phyloP scores from a whole-genome alignment of 2,888 invertebrate genomes.

The Nysson spinosus region DNA sequence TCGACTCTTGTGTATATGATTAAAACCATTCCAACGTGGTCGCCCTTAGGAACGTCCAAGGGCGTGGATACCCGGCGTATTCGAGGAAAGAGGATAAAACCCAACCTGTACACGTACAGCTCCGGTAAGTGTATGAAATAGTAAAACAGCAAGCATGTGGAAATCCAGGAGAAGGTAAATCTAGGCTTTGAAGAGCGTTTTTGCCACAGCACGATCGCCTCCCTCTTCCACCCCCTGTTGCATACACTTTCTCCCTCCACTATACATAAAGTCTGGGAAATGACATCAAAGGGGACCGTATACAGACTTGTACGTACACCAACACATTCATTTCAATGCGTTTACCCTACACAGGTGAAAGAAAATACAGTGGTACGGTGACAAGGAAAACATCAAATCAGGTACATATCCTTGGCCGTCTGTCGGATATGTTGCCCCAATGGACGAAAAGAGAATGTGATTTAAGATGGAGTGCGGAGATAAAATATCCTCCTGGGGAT shows the following conservation, averaged over 20 bases:
- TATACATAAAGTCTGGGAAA: constrained; percentile 38
- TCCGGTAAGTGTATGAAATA: constrained; percentile 39
- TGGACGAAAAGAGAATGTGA: neutral
- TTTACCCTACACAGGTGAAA: neutral
- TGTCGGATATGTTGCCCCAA: constrained; percentile 27
- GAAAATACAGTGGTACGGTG: neutral
- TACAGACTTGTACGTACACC: neutral
- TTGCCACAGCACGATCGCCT: constrained; percentile 8
- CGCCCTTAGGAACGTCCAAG: constrained; percentile 9
- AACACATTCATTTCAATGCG: neutral
- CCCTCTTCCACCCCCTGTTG: neutral
- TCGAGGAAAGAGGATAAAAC: too few relatives aligned
- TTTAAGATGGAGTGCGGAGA: neutral
- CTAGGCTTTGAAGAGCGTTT: constrained; percentile 54
- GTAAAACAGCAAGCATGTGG: constrained; percentile 43
- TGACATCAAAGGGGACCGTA: constrained; percentile 52
- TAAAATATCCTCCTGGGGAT: neutral
- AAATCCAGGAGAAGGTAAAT: constrained; percentile 40
- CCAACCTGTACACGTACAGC: constrained; percentile 4
- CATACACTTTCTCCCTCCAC: constrained; percentile 6
- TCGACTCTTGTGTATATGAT: constrained; percentile 26
- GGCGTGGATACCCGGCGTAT: too few relatives aligned
- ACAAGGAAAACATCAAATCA: constrained; percentile 38
- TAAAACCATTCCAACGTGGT: constrained; percentile 26
- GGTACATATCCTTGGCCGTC: constrained; percentile 38